Evolutionary conservation across 1,140 invertebrate species (phyloP).

Genomic region (Chironomus tepperi): DNA sequence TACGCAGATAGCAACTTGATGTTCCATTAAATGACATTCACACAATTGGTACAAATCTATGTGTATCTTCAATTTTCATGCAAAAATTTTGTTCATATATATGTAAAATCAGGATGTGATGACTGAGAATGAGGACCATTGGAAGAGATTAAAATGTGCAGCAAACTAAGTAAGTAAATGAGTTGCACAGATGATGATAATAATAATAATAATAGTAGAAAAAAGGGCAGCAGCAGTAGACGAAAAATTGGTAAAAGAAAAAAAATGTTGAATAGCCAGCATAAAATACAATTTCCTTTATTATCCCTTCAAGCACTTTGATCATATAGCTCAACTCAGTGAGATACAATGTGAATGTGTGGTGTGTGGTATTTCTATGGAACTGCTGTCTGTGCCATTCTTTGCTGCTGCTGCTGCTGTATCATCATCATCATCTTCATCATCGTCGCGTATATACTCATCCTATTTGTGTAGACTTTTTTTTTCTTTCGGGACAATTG

Average conservation of each 20-base stretch:
- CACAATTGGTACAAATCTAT: too few species aligned
- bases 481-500: too few species aligned
- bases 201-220: not conserved
- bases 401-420: too few species aligned
- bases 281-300: constrained; percentile 11
- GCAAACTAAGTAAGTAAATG: constrained; percentile 14
- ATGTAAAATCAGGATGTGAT: too few species aligned
- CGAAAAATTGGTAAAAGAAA: not conserved
- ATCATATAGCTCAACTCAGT: not conserved
- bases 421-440: not conserved
- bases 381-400: not conserved
- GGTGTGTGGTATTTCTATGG: not conserved
- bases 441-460: not conserved
- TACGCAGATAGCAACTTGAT: too few species aligned
- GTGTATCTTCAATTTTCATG: too few species aligned
- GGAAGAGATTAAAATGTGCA: constrained; percentile 7
- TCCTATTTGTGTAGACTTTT: not conserved
- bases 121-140: not conserved
- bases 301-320: constrained; percentile 22
- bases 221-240: not conserved
- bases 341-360: not conserved
- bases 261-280: not conserved
- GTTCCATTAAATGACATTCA: too few species aligned
- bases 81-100: too few species aligned
- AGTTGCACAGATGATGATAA: not conserved